Percentiles rank a stretch among this genome's conserved stretches.
phyloP scores from a whole-genome alignment of 1,140 invertebrate genomes.

The Micrasema longulum region DNA sequence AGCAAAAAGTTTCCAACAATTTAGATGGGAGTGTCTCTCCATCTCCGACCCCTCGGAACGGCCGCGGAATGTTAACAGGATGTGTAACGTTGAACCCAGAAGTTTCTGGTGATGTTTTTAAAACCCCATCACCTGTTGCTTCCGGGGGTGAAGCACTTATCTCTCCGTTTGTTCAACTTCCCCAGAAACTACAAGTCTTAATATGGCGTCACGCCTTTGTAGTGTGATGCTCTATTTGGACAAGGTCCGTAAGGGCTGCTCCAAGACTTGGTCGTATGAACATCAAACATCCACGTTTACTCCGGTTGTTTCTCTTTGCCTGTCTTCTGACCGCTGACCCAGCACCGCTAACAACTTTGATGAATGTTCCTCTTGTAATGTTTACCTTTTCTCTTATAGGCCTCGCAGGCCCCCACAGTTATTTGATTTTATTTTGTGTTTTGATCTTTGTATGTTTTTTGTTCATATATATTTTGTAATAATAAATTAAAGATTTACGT shows the following conservation, averaged over 20 bases:
- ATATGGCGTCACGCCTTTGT: neutral
- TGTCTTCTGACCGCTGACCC: conserved; percentile 6
- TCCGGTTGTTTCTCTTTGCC: neutral
- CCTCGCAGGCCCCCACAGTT: no score
- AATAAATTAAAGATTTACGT: no score
- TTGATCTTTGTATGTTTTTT: no score
- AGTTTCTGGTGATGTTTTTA: conserved; percentile 16
- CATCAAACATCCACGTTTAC: conserved; percentile 4
- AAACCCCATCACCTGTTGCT: conserved; percentile 30
- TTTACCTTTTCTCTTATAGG: conserved; percentile 1
- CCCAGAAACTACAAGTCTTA: conserved; percentile 3
- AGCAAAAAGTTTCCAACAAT: conserved; percentile 14
- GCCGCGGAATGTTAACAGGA: conserved; percentile 25
- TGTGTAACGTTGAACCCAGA: conserved; percentile 13
- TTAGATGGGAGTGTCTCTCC: conserved; percentile 16
- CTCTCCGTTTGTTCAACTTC: conserved; percentile 1
- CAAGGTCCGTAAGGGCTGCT: neutral
- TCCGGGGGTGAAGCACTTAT: neutral
- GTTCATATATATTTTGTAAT: no score
- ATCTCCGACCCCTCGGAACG: neutral
- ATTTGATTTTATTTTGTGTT: no score
- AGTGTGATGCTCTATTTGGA: conserved; percentile 1
- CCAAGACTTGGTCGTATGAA: neutral
- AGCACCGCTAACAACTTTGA: neutral
- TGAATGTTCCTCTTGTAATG: conserved; percentile 5